A percentile compares a stretch with the other conserved stretches of the same genome.
These are phyloP conservation scores for Linnaemya tessellans DNA, from an alignment of 2,888 invertebrate species.

Conservation along the genomic window DNA sequence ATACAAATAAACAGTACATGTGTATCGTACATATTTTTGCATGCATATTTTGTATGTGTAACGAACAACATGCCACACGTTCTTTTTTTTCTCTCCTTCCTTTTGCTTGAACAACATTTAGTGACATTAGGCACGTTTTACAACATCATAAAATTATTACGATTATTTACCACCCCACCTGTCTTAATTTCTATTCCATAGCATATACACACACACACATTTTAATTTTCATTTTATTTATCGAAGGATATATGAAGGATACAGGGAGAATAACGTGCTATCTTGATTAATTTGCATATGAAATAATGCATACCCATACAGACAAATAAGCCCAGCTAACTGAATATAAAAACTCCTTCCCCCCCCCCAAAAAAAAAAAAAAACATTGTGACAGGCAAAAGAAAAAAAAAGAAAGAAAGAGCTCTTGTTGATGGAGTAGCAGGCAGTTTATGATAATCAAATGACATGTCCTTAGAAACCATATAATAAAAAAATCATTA, in stretches of 20 bases:
- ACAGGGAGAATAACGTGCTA: constrained; percentile 73
- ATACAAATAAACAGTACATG: background rate
- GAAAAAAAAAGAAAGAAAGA: background rate
- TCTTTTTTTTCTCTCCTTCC: background rate
- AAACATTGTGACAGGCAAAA: background rate
- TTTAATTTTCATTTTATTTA: constrained; percentile 39
- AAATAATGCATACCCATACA: constrained; percentile 74
- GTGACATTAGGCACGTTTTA: constrained; percentile 73
- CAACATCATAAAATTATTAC: constrained; percentile 73
- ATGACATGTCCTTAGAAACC: constrained; percentile 67
- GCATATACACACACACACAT: too few species aligned
- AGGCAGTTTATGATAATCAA: constrained; percentile 58
- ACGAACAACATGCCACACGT: constrained; percentile 27
- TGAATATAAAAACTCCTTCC: background rate
- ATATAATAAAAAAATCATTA: constrained; percentile 18
- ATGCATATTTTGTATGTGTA: constrained; percentile 56
- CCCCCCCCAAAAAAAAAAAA: too few species aligned
- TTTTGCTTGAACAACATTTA: constrained; percentile 47
- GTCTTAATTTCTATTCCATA: too few species aligned
- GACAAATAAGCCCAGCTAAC: constrained; percentile 22
- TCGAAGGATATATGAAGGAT: constrained; percentile 63
- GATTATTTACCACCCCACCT: constrained; percentile 66
- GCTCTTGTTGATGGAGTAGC: constrained; percentile 35
- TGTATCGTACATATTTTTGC: constrained; percentile 44
- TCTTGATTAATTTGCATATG: constrained; percentile 81